Evolutionary conservation across 2,797 vertebrate species (phyloP), one percentile per base, ranked within the genome.

Genomic region (Euthynnus affinis): DNA sequence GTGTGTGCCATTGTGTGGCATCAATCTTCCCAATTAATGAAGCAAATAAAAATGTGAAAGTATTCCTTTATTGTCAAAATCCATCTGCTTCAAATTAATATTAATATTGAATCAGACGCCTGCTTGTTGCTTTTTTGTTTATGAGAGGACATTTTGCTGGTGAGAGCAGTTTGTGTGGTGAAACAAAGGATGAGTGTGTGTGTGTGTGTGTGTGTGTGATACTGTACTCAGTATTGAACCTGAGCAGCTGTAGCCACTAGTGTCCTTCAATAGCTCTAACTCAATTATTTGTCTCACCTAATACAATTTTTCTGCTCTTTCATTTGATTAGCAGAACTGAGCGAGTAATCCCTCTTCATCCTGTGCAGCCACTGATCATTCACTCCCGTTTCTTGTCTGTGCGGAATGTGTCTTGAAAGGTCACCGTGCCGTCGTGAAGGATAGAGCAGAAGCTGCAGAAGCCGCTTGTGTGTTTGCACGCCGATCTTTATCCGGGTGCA

Each of bases 261-360:
- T 91, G 91, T 90, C 94, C 93, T 95, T 93, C 90, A 81, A 42
- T 76, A 71, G 74, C 66, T 84, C 72, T 89, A 88, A 94, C 91
- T 91, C 81, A 81, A 93, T 94, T 93, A 91, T 93, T 92, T 84
- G 63, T 89, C 75, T 74, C 76, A 76, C 72, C 88, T 89, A 90
- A 94, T 92, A 83, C 85, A 87, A 92, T 94, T 92, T 87, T 90
- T 92, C 86, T 84, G 85, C 86, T 83, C 71, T 85, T 90, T 93
- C 87, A 93, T 95, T 95, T 93, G 90, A 95, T 95, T 93, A 94
- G 88, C 87, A 61, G 81, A 82, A 55, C 78, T n/a, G 81, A 88
- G 88, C 75, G 78, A 57, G 70, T 94, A 92, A 94, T 94, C 91
- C 88, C 82, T 91, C 88, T 91, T 92, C 91, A 89, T 94, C 89